A percentile compares a stretch with the other conserved stretches of the same genome.
Conservation (phyloP, 2,113 vertebrate species). For the Scopus umbretta region DNA sequence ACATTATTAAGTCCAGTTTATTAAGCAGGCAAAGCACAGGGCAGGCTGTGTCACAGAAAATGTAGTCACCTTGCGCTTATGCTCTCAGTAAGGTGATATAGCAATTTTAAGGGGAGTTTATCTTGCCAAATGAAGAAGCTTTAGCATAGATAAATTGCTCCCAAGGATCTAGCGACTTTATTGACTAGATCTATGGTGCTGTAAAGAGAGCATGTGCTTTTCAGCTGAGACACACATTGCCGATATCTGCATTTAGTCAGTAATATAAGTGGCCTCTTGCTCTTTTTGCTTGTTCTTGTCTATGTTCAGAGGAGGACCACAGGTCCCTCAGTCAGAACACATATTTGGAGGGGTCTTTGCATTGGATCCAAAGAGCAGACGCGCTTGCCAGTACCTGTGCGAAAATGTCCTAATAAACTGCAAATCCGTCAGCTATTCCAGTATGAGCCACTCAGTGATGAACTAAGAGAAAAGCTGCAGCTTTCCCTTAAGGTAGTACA, state of each 20-base stretch:
- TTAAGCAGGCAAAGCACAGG: not conserved
- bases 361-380: constrained; percentile 31
- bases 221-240: not conserved
- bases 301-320: constrained; percentile 67
- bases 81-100: not conserved
- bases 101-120: not conserved
- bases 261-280: not conserved
- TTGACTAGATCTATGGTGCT: not conserved
- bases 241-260: not conserved
- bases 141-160: not conserved
- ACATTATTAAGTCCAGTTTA: not conserved
- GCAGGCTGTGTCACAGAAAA: not conserved
- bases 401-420: constrained; percentile 78
- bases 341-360: constrained; percentile 65
- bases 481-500: constrained; percentile 79
- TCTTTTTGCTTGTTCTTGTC: not conserved
- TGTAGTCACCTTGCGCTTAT: not conserved
- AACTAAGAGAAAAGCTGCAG: constrained; percentile 72
- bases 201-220: not conserved
- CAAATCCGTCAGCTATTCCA: constrained; percentile 82
- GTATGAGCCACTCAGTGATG: constrained; percentile 67
- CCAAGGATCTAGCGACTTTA: not conserved
- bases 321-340: constrained; percentile 57
- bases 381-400: not conserved
- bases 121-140: not conserved